Conservation (phyloP, 2,113 vertebrate species). For the Formicarius rufipectus region DNA sequence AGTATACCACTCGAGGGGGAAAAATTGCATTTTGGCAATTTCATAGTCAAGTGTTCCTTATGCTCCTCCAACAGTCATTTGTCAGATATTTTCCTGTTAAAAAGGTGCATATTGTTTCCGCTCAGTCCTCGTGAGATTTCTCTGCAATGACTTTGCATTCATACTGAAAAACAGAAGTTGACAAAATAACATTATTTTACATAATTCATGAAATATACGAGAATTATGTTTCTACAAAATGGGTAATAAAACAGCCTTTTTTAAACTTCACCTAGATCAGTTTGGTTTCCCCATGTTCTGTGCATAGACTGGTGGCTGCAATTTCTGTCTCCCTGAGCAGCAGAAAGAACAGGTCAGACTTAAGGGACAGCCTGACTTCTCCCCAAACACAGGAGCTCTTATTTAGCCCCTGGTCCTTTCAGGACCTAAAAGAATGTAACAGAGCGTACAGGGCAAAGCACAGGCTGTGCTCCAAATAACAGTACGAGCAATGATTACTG, state of each 20-base stretch:
- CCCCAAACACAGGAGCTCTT: neutral
- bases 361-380: neutral
- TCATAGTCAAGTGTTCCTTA: conserved; percentile 63
- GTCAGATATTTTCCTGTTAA: conserved; percentile 47
- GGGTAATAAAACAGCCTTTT: neutral
- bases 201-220: neutral
- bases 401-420: neutral
- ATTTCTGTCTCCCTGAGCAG: neutral
- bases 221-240: neutral
- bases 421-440: neutral
- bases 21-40: conserved; percentile 78
- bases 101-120: conserved; percentile 54
- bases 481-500: neutral
- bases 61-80: conserved; percentile 54
- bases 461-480: neutral
- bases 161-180: conserved; percentile 81
- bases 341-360: neutral
- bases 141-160: conserved; percentile 89
- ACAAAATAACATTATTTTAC: neutral
- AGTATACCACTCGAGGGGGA: conserved; percentile 48
- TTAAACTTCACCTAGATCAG: neutral
- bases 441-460: neutral
- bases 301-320: neutral
- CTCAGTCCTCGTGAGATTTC: conserved; percentile 91
- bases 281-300: neutral